Percentiles rank a stretch among this genome's conserved stretches.
Conservation (phyloP, 2,888 invertebrate species). For the Oxycera nigricornis region DNA sequence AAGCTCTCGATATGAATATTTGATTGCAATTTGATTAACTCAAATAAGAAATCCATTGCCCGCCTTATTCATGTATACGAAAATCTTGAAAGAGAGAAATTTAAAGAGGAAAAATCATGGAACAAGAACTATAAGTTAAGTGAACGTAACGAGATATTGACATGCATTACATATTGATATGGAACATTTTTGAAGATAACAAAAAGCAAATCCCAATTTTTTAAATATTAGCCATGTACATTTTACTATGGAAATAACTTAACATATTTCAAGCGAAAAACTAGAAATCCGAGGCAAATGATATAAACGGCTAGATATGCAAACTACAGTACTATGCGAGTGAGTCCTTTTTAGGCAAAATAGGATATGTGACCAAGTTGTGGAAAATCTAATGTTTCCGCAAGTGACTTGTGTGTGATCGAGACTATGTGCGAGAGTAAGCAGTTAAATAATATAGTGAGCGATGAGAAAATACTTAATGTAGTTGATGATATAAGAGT, state of each 20-base stretch:
- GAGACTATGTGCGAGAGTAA: conserved; percentile 47
- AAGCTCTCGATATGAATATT: neutral
- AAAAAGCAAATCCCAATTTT: conserved; percentile 5
- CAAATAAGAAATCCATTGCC: conserved; percentile 49
- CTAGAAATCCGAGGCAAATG: neutral
- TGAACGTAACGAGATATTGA: conserved; percentile 3
- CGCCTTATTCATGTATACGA: conserved; percentile 55
- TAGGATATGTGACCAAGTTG: neutral
- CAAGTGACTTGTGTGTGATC: conserved; percentile 47
- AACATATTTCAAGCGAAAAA: conserved; percentile 45
- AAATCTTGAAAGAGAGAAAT: conserved; percentile 41
- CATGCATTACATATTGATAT: conserved; percentile 15
- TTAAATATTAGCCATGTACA: conserved; percentile 8
- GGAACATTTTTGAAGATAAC: conserved; percentile 15
- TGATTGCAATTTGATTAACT: neutral
- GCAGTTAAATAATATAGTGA: conserved; percentile 42
- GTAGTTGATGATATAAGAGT: conserved; percentile 31
- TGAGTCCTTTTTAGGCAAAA: neutral
- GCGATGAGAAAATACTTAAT: conserved; percentile 5
- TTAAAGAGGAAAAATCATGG: conserved; percentile 46
- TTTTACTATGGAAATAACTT: conserved; percentile 16
- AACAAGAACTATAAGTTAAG: conserved; percentile 36
- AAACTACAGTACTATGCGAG: no score
- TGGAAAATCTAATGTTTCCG: neutral
- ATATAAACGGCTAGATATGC: no score